A percentile compares a stretch with the other conserved stretches of the same genome.
phyloP scores from a whole-genome alignment of 1,140 invertebrate genomes.

The Argopecten irradians region DNA sequence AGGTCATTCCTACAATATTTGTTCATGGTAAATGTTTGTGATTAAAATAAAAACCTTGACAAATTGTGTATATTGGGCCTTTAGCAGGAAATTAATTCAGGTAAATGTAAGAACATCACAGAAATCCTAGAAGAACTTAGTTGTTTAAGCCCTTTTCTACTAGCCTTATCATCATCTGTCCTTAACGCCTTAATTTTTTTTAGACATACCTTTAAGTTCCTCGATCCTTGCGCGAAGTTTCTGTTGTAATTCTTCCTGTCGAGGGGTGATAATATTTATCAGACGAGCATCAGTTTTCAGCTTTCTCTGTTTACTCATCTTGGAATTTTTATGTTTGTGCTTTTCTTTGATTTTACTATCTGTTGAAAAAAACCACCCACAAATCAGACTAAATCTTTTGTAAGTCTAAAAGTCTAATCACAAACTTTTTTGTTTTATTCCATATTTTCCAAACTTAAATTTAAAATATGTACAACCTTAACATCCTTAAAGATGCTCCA shows the following conservation, averaged over 20 bases:
- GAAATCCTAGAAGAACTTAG: no score
- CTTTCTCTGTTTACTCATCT: slow-evolving; percentile 49
- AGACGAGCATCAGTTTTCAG: background rate
- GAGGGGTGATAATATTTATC: background rate
- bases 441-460: background rate
- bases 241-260: slow-evolving; percentile 15
- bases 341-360: slow-evolving; percentile 49
- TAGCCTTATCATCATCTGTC: no score
- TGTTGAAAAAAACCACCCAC: background rate
- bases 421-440: background rate
- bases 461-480: no score
- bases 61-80: no score
- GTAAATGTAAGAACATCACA: no score
- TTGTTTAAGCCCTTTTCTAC: no score
- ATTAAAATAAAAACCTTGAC: no score
- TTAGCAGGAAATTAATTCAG: no score
- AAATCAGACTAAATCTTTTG: background rate
- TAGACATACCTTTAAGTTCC: slow-evolving; percentile 66
- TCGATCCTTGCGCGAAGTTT: slow-evolving; percentile 61
- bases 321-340: slow-evolving; percentile 53
- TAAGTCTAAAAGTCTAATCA: background rate
- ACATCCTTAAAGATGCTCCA: no score
- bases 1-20: no score
- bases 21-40: no score
- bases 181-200: no score